phyloP scores from a whole-genome alignment of 2,113 vertebrate genomes.

The Oncorhynchus mykiss region DNA sequence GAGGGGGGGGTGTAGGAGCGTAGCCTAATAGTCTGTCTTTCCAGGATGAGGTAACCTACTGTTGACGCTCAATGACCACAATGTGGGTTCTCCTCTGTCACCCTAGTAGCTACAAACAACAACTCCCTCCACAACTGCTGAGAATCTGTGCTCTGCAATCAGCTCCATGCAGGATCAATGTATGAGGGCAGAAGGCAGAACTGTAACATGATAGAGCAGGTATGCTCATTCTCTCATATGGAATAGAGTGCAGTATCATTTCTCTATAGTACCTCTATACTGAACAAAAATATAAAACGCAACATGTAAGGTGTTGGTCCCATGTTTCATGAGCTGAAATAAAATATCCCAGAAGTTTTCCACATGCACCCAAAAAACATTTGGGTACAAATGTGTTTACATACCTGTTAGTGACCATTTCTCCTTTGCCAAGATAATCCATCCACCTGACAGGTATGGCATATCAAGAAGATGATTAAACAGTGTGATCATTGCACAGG shows the following conservation, averaged over 20 bases:
- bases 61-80: constrained; percentile 49
- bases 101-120: not conserved
- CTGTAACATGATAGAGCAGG: not conserved
- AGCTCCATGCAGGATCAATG: constrained; percentile 12
- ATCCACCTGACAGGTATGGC: no score
- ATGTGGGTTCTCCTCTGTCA: constrained; percentile 28
- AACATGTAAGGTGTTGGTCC: no score
- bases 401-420: no score
- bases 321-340: no score
- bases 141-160: not conserved
- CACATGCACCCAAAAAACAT: no score
- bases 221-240: not conserved
- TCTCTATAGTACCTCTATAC: constrained; percentile 2
- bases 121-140: no score
- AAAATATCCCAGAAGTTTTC: no score
- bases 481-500: no score
- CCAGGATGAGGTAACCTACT: constrained; percentile 24
- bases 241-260: constrained; percentile 12
- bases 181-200: not conserved
- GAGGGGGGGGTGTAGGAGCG: constrained; percentile 20
- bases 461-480: no score
- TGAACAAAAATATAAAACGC: no score
- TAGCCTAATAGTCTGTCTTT: not conserved
- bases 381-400: no score
- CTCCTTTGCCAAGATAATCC: no score